A percentile compares a stretch with the other conserved stretches of the same genome.
phyloP scores from a whole-genome alignment of 2,113 vertebrate genomes.

The Hydrochoerus hydrochaeris region DNA sequence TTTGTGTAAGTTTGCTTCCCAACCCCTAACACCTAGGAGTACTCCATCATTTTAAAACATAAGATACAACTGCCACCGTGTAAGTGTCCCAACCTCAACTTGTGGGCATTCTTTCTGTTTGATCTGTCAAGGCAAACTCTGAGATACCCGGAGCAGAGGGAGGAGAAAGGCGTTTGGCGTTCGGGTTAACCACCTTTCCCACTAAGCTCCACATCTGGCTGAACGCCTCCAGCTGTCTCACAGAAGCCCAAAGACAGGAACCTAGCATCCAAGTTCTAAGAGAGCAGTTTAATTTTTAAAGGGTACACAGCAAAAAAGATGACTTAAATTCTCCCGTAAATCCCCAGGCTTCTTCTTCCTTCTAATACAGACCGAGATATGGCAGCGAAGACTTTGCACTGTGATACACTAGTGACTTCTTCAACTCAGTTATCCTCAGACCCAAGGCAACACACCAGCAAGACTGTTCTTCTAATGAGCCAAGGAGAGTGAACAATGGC shows the following conservation, averaged over 20 bases:
- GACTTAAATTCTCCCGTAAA: conserved; percentile 16
- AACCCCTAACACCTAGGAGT: conserved; percentile 66
- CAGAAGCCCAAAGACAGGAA: conserved; percentile 13
- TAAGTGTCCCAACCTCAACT: conserved; percentile 58
- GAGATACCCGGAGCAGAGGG: neutral
- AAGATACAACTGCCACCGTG: conserved; percentile 38
- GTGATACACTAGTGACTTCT: neutral
- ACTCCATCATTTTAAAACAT: conserved; percentile 59
- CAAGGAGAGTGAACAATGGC: neutral
- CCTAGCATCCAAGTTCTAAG: conserved; percentile 52
- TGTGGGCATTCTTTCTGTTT: conserved; percentile 5
- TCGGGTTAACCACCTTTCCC: conserved; percentile 63
- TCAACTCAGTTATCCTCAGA: neutral
- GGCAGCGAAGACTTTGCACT: rapidly evolving
- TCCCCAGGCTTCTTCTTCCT: neutral
- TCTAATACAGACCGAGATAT: neutral
- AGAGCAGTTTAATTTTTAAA: conserved; percentile 51
- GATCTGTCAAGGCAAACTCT: conserved; percentile 42
- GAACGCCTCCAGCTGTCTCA: neutral
- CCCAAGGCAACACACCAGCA: rapidly evolving
- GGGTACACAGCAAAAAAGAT: neutral
- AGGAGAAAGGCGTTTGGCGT: conserved; percentile 64
- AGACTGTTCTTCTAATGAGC: neutral
- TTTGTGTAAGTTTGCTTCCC: conserved; percentile 68
- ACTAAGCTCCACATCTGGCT: conserved; percentile 63